These are phyloP conservation scores for Anas platyrhynchos DNA, from an alignment of 2,113 vertebrate species.

Conservation along the genomic window DNA sequence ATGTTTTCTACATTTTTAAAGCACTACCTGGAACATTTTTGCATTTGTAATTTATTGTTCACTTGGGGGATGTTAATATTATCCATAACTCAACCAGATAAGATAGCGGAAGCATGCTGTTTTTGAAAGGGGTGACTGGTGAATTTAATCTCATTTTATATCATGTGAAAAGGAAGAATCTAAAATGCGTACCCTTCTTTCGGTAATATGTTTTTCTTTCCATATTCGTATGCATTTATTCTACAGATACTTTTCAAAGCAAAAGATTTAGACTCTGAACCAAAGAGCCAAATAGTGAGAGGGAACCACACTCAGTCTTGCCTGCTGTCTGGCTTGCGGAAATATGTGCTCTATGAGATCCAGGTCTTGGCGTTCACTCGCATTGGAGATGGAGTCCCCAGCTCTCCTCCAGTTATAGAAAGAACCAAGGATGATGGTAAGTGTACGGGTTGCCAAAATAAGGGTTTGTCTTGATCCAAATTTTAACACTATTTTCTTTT, in stretches of 20 bases:
- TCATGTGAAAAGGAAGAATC: background rate
- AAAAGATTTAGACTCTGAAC: constrained; percentile 76
- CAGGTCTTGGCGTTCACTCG: constrained; percentile 90
- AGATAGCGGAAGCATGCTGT: background rate
- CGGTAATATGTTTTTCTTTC: background rate
- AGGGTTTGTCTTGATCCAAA: background rate
- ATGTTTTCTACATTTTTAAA: background rate
- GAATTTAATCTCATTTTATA: background rate
- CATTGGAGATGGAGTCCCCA: constrained; percentile 88
- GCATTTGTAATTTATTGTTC: background rate
- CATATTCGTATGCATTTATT: rapidly evolving
- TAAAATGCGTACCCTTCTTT: background rate
- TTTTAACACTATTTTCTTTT: background rate
- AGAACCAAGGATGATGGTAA: constrained; percentile 93
- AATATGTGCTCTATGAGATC: constrained; percentile 86
- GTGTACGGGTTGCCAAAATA: background rate
- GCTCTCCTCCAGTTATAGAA: constrained; percentile 78
- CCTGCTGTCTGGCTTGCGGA: constrained; percentile 82
- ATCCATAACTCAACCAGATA: background rate
- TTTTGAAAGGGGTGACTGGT: background rate
- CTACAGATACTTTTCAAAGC: constrained; percentile 85
- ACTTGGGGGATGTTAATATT: background rate
- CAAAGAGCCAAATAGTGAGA: constrained; percentile 78
- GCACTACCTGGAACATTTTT: background rate
- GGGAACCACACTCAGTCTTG: constrained; percentile 84